Conservation (phyloP, 2,797 vertebrate genomes). For the Pitangus sulphuratus region DNA sequence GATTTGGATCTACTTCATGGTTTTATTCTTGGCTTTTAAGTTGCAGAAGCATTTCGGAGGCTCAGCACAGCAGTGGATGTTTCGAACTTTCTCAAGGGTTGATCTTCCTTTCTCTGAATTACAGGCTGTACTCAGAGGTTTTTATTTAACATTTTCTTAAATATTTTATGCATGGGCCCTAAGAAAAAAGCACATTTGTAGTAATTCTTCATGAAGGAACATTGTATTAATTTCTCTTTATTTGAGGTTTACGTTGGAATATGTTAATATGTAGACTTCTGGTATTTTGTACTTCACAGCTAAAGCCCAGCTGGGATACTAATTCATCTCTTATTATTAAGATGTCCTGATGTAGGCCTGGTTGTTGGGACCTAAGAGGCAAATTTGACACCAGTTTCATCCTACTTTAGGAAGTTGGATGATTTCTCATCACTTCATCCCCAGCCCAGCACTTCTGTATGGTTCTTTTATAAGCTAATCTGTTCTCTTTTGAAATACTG, state of each 20-base stretch:
- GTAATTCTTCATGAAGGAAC: neutral
- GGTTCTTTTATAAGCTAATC: neutral
- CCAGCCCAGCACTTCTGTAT: neutral
- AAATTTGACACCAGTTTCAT: neutral
- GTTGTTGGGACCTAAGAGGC: neutral
- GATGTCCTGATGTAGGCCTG: neutral
- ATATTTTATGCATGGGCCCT: neutral
- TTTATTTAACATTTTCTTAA: neutral
- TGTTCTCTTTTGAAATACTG: neutral
- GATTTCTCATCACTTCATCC: neutral
- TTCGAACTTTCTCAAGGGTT: neutral
- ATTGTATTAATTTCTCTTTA: neutral
- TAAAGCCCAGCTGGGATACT: neutral
- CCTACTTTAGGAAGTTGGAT: neutral
- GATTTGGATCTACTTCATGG: rapidly evolving
- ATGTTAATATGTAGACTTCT: neutral
- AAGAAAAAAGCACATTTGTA: neutral
- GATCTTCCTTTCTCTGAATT: neutral
- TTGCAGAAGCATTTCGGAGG: neutral
- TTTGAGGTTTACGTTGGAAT: neutral
- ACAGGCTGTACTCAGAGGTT: neutral
- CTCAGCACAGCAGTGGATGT: neutral
- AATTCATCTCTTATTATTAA: neutral
- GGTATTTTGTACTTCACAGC: neutral
- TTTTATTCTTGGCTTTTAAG: neutral